phyloP scores from a whole-genome alignment of 2,113 vertebrate species.

The Cyrtonyx montezumae region DNA sequence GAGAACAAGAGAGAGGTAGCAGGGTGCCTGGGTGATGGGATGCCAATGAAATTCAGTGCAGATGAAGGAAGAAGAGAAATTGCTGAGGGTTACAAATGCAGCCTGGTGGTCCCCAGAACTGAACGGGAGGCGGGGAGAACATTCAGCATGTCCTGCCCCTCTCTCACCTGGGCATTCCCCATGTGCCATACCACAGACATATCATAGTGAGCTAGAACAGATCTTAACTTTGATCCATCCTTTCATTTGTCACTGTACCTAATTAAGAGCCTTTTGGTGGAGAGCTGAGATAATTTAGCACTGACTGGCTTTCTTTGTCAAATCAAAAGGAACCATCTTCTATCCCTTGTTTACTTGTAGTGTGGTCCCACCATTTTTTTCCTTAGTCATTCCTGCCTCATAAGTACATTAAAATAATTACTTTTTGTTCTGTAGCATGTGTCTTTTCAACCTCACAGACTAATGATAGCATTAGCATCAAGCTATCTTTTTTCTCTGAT shows the following conservation, averaged over 20 bases:
- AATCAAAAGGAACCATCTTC: not conserved
- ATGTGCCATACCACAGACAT: rapidly evolving
- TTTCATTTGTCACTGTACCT: not conserved
- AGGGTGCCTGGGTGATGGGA: not conserved
- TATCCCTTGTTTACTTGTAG: not conserved
- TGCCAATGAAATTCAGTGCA: not conserved
- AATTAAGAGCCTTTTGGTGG: not conserved
- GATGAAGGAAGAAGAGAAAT: not conserved
- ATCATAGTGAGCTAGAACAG: not conserved
- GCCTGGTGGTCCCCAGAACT: not conserved
- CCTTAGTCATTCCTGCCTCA: not conserved
- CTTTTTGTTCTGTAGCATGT: not conserved
- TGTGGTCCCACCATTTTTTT: not conserved
- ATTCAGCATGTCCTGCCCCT: not conserved
- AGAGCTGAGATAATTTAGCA: not conserved
- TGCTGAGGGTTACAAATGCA: not conserved
- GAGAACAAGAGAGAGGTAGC: not conserved
- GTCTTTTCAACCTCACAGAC: not conserved
- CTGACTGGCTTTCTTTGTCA: not conserved
- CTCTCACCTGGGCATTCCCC: not conserved
- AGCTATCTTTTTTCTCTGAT: not conserved
- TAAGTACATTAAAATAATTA: not conserved
- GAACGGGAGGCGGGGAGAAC: not conserved
- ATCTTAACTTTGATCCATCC: not conserved
- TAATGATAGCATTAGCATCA: not conserved